Conservation (phyloP, 2,888 invertebrate species). For the Penaeus monodon region DNA sequence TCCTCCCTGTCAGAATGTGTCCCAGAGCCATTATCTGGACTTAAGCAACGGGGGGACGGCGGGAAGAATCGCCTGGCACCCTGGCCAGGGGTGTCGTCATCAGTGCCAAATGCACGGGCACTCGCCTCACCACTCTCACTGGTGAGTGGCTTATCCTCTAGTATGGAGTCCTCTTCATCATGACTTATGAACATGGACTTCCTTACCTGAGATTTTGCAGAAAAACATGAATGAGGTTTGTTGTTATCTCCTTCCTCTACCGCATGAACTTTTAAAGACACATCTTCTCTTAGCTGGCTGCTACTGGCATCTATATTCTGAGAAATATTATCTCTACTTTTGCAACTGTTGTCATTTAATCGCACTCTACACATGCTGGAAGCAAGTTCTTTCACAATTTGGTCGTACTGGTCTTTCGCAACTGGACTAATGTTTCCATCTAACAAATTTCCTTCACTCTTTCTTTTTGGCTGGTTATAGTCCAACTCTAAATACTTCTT, state of each 20-base stretch:
- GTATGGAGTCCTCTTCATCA: constrained; percentile 41
- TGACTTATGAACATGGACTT: constrained; percentile 41
- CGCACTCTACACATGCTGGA: too few relatives aligned
- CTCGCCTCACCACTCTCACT: neutral
- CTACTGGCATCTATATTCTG: too few relatives aligned
- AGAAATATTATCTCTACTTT: too few relatives aligned
- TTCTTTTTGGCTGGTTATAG: neutral
- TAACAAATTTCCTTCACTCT: neutral
- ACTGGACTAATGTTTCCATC: neutral
- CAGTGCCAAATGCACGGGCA: neutral
- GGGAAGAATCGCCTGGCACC: neutral
- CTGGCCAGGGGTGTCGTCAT: neutral
- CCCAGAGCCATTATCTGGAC: neutral
- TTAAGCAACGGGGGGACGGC: neutral
- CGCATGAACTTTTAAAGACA: too few relatives aligned
- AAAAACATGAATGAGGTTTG: too few relatives aligned
- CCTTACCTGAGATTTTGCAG: constrained; percentile 1
- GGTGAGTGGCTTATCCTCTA: constrained; percentile 44
- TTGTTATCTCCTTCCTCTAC: too few relatives aligned
- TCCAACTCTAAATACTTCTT: too few relatives aligned
- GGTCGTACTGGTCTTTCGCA: neutral
- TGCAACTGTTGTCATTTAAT: too few relatives aligned
- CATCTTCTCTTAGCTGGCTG: too few relatives aligned
- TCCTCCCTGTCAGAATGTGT: constrained; percentile 21
- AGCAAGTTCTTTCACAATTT: constrained; percentile 13